phyloP scores from a whole-genome alignment of 2,113 vertebrate species.

The Protobothrops flavoviridis region DNA sequence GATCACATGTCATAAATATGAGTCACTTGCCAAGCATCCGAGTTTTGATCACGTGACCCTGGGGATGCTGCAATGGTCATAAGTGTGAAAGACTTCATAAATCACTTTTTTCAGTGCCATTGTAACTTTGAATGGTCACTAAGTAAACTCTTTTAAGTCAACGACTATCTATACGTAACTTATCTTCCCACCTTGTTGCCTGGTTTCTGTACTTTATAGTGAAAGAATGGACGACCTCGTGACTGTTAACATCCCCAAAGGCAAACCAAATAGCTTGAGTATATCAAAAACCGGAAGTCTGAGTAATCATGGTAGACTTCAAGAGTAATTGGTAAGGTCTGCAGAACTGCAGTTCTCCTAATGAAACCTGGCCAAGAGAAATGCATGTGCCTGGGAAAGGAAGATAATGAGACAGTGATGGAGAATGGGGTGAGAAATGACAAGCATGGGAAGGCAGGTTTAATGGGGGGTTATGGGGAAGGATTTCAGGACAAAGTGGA shows the following conservation, averaged over 20 bases:
- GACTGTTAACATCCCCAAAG: not conserved
- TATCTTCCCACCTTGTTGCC: not conserved
- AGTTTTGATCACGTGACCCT: too few species aligned
- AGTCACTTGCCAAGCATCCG: too few species aligned
- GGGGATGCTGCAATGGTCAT: too few species aligned
- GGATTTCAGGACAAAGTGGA: not conserved
- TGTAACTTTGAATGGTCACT: too few species aligned
- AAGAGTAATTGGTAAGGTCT: not conserved
- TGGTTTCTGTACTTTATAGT: not conserved
- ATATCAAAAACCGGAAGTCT: not conserved
- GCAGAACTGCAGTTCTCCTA: not conserved
- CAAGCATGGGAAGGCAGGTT: not conserved
- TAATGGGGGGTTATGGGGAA: not conserved
- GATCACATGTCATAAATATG: too few species aligned
- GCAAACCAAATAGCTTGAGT: not conserved
- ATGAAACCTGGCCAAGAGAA: not conserved
- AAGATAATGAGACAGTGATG: not conserved
- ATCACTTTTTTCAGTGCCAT: too few species aligned
- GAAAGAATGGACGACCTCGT: not conserved
- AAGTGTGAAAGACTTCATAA: too few species aligned
- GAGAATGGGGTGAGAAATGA: not conserved
- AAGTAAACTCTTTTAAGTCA: too few species aligned
- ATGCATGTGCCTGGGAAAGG: not conserved
- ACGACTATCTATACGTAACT: not conserved
- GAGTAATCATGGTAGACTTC: not conserved